These are phyloP conservation scores for Chloropsis hardwickii DNA, from an alignment of 2,113 vertebrate genomes.

Conservation along the genomic window DNA sequence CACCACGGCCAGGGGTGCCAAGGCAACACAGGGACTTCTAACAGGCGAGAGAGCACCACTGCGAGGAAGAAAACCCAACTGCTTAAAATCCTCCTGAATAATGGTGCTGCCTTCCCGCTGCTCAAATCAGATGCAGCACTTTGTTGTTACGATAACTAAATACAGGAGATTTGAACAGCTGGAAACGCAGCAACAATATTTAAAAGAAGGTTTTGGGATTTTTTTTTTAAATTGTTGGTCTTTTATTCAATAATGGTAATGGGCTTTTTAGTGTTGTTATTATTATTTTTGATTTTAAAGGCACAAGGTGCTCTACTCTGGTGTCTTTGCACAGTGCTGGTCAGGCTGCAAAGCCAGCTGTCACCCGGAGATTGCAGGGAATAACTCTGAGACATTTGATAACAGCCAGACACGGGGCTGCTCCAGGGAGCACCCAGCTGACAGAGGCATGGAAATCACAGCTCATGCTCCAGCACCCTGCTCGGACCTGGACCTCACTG, in stretches of 20 bases:
- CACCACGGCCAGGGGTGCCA: slow-evolving; percentile 9
- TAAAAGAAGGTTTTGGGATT: slow-evolving; percentile 35
- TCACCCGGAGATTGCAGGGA: slow-evolving; percentile 20
- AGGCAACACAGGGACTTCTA: slow-evolving; percentile 46
- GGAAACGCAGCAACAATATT: slow-evolving; percentile 74
- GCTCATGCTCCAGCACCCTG: neutral
- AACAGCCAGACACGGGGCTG: neutral
- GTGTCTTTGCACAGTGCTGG: neutral
- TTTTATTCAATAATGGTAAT: slow-evolving; percentile 70
- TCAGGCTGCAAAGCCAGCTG: neutral
- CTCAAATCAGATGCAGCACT: slow-evolving; percentile 73
- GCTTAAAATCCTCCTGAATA: slow-evolving; percentile 64
- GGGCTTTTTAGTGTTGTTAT: neutral
- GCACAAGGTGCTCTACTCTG: neutral
- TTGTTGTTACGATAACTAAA: slow-evolving; percentile 75
- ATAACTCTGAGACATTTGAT: neutral
- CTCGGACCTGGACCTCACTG: neutral
- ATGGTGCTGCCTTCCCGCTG: slow-evolving; percentile 64
- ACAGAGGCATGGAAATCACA: neutral
- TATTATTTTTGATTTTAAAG: slow-evolving; percentile 51
- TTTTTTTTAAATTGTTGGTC: slow-evolving; percentile 40
- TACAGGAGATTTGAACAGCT: slow-evolving; percentile 75
- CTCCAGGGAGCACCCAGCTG: neutral
- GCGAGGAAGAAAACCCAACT: slow-evolving; percentile 42
- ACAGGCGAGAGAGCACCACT: slow-evolving; percentile 44